Percentiles rank a stretch among this genome's conserved stretches.
These are phyloP conservation scores for Ischnura elegans DNA, from an alignment of 2,888 invertebrate genomes.

Conservation along the genomic window DNA sequence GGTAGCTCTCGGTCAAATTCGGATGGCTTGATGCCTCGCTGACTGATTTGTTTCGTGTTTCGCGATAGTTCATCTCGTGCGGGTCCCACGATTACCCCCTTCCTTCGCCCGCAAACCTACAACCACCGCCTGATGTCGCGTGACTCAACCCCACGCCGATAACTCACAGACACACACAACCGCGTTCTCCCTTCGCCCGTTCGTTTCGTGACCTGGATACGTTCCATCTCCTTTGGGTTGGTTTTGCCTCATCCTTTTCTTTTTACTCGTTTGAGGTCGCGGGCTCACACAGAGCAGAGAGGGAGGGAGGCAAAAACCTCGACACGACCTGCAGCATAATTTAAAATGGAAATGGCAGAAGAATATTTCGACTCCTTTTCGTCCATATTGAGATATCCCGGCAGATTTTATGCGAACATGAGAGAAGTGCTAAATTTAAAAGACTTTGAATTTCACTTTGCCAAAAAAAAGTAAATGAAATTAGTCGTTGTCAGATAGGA, in stretches of 20 bases:
- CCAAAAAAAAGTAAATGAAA: too few species aligned
- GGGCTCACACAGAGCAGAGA: background rate
- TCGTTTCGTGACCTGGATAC: slow-evolving; percentile 26
- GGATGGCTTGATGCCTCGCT: background rate
- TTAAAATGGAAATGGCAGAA: background rate
- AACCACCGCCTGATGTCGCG: background rate
- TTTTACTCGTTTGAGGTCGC: background rate
- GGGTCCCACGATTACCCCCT: background rate
- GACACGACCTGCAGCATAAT: background rate
- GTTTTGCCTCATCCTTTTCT: background rate
- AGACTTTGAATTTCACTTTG: too few species aligned
- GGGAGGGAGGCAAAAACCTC: background rate
- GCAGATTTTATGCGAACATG: too few species aligned
- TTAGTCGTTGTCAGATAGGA: too few species aligned
- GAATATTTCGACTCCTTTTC: too few species aligned
- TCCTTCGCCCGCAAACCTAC: background rate
- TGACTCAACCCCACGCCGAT: background rate
- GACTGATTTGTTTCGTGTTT: background rate
- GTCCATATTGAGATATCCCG: too few species aligned
- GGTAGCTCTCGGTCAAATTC: too few species aligned
- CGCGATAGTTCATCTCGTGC: background rate
- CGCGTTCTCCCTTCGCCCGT: background rate
- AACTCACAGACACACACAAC: background rate
- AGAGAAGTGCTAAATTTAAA: too few species aligned
- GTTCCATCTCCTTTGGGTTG: background rate